phyloP scores from a whole-genome alignment of 2,113 vertebrate species.

The Pterocles burchelli region DNA sequence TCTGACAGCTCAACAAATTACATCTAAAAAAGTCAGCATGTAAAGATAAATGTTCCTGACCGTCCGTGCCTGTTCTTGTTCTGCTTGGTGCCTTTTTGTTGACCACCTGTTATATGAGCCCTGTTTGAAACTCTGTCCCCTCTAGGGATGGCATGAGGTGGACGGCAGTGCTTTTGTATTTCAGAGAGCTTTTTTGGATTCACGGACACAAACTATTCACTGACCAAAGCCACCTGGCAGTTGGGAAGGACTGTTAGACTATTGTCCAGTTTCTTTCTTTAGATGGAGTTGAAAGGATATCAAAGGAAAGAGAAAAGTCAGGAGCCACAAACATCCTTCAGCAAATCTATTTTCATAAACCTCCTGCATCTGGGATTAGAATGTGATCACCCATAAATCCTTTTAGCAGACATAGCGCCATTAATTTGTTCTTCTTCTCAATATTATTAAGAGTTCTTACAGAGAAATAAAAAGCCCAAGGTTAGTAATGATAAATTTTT shows the following conservation, averaged over 20 bases:
- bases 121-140: neutral
- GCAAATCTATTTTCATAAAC: conserved; percentile 2
- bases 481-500: conserved; percentile 5
- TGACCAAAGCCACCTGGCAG: neutral
- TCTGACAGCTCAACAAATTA: neutral
- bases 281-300: neutral
- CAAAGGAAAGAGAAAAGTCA: neutral
- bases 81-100: neutral
- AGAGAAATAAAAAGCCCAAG: neutral
- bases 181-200: neutral
- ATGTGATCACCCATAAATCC: neutral
- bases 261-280: neutral
- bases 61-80: neutral
- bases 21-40: neutral
- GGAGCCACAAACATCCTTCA: neutral
- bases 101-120: neutral
- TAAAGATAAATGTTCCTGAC: neutral
- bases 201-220: neutral
- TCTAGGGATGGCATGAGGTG: neutral
- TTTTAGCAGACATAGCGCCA: neutral
- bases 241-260: neutral
- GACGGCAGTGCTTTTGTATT: neutral
- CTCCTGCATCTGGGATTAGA: neutral
- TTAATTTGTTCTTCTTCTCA: conserved; percentile 13
- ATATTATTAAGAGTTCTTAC: neutral